Conservation (phyloP, 2,888 invertebrate genomes). For the Sthenelais limicola region DNA sequence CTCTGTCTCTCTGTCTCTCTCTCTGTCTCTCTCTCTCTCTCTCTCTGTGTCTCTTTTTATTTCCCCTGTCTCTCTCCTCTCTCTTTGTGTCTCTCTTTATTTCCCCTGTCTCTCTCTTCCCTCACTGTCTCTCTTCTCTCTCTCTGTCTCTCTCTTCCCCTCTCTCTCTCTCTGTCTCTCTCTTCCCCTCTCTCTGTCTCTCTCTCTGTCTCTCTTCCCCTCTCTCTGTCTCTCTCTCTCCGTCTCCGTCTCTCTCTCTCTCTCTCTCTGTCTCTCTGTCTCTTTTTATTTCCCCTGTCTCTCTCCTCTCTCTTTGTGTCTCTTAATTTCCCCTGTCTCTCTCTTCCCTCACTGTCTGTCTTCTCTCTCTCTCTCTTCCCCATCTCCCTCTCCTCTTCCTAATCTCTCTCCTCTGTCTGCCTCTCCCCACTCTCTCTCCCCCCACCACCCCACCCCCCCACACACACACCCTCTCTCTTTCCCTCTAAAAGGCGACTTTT, state of each 20-base stretch:
- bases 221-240: conserved; percentile 3
- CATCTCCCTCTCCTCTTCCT: neutral
- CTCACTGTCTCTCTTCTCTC: neutral
- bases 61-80: neutral
- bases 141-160: conserved; percentile 5
- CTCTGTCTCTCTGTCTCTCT: neutral
- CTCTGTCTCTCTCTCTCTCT: neutral
- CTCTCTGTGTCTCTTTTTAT: neutral
- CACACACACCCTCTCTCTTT: neutral
- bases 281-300: neutral
- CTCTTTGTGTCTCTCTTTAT: neutral
- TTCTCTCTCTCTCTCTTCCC: neutral
- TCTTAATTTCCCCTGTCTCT: neutral
- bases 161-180: neutral
- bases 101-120: neutral
- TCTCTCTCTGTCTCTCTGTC: neutral
- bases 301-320: neutral
- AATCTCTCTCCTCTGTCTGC: neutral
- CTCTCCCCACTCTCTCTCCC: neutral
- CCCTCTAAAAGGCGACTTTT: too few species aligned
- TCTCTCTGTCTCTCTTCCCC: neutral
- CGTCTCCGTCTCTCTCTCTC: conserved; percentile 3
- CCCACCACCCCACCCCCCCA: neutral
- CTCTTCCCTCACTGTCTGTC: neutral
- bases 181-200: neutral